Evolutionary conservation across 2,113 vertebrate species (phyloP), one percentile per base, ranked within the genome.

Genomic region (Actenoides hombroni): DNA sequence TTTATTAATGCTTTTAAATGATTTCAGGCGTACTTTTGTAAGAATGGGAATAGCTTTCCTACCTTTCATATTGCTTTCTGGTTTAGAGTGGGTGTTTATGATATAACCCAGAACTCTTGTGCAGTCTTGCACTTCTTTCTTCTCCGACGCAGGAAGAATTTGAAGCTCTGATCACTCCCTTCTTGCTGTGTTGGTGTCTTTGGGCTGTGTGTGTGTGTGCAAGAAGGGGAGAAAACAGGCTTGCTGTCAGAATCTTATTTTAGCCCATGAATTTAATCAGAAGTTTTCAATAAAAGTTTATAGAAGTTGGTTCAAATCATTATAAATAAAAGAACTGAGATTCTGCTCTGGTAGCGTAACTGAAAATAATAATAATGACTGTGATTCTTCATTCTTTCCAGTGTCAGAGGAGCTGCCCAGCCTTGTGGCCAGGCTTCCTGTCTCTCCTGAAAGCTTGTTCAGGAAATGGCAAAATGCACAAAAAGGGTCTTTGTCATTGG

Each of bases 351-450:
- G 70, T 73, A 83, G 70, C 39, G 35, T 68, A 86, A 96, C 64
- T 92, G 77, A 80, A 91, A 97, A 93, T 81, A 90, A 91, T 81
- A 90, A 91, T 81, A 91, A 82, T 56, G 48, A 53, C 64, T 11
- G 8, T 0, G 19, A 71, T 94, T 89, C 80, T 96, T 94, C 88
- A 92, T 93, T 88, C 78, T 97, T 96, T 94, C 63, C 60, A 92
- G 85, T 79, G 94, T 95, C 89, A 86, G 94, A 84, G 68, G 86
- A 97, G 83, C 96, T 96, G 83, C 88, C 71, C 46, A 81, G 90
- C 40, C 84, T n/a, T 65, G 59, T 77, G 95, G 83, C 88, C 81
- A 93, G 77, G 90, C 93, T 97, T 98, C 97, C 97, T 97, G 90
- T 94, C 87, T 95, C 29, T 94, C 96, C 84, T 89, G 95, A 91